These are phyloP conservation scores for Dasyurus viverrinus DNA, from an alignment of 2,113 vertebrate genomes.

Conservation along the genomic window DNA sequence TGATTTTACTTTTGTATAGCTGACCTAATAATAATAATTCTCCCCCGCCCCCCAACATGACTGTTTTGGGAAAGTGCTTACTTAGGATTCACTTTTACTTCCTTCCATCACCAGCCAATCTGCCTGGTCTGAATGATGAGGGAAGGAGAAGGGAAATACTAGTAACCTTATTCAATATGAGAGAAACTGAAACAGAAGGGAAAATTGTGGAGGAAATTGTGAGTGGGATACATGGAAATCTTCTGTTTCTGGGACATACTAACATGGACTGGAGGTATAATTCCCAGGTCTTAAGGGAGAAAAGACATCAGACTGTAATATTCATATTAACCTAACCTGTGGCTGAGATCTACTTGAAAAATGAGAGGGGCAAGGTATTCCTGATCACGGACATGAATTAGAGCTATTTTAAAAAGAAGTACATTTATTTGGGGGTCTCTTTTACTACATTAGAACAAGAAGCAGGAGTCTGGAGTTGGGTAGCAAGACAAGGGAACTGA, in stretches of 20 bases:
- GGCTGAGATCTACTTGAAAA: background rate
- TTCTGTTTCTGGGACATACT: too few species aligned
- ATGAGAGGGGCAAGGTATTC: background rate
- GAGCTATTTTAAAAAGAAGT: background rate
- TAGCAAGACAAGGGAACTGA: background rate
- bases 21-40: background rate
- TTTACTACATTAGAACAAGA: background rate
- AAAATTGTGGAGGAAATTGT: background rate
- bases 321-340: background rate
- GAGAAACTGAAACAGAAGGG: too few species aligned
- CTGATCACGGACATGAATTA: background rate
- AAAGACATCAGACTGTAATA: background rate
- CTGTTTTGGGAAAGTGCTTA: background rate
- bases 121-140: too few species aligned
- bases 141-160: too few species aligned
- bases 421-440: background rate
- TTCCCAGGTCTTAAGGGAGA: background rate
- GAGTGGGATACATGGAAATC: background rate
- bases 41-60: too few species aligned
- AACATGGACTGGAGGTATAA: too few species aligned
- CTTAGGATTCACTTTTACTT: background rate
- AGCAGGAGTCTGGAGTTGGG: background rate
- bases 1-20: background rate
- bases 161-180: background rate
- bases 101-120: background rate